Conservation (phyloP, 2,888 invertebrate species). For the Scaptomyza polygonia region DNA sequence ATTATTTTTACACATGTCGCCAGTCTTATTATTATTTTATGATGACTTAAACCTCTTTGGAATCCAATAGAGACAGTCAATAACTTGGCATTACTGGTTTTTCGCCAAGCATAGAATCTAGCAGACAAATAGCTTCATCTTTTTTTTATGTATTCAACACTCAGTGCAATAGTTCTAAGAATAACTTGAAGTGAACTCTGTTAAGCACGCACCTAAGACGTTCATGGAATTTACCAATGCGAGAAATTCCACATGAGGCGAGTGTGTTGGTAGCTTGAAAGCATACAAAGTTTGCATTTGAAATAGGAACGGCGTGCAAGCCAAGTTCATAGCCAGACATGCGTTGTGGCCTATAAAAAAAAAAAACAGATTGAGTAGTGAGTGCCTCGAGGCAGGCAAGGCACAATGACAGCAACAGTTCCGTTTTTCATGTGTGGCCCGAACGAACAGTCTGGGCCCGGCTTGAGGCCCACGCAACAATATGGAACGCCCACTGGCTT, state of each 20-base stretch:
- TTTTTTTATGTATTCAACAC: neutral
- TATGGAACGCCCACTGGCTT: slow-evolving; percentile 70
- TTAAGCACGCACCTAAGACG: slow-evolving; percentile 56
- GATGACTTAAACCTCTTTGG: neutral
- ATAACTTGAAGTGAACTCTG: slow-evolving; percentile 46
- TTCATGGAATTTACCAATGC: slow-evolving; percentile 53
- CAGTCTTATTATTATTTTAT: neutral
- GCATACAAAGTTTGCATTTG: slow-evolving; percentile 21
- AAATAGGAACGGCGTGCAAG: slow-evolving; percentile 31
- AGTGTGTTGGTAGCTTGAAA: slow-evolving; percentile 22
- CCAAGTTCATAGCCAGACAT: slow-evolving; percentile 50
- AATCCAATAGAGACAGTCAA: slow-evolving; percentile 5
- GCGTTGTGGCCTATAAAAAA: slow-evolving; percentile 59
- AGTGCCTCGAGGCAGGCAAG: slow-evolving; percentile 21
- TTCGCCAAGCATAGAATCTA: slow-evolving; percentile 20
- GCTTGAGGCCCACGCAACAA: slow-evolving; percentile 35
- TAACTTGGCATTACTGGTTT: slow-evolving; percentile 30
- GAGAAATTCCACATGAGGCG: slow-evolving; percentile 64
- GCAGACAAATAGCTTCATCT: slow-evolving; percentile 15
- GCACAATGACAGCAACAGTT: slow-evolving; percentile 56
- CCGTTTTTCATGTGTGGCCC: slow-evolving; percentile 71
- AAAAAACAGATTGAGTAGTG: slow-evolving; percentile 23
- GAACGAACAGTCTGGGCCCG: slow-evolving; percentile 22
- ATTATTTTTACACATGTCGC: neutral
- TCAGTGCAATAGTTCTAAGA: slow-evolving; percentile 54